These are phyloP conservation scores for Chlamydotis undulata DNA, from an alignment of 2,113 vertebrate species.

Conservation along the genomic window DNA sequence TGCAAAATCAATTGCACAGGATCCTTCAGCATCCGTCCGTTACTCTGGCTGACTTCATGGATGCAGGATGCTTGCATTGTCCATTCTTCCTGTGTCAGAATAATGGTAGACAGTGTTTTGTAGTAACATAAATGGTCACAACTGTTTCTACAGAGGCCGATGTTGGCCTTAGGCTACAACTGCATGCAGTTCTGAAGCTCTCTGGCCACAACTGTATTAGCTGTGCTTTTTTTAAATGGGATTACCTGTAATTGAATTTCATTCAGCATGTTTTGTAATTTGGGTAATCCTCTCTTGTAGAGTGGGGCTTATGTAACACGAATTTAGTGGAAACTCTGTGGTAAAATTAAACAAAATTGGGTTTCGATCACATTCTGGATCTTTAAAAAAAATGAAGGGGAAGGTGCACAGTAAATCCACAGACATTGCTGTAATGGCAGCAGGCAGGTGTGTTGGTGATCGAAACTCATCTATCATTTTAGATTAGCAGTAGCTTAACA, in stretches of 20 bases:
- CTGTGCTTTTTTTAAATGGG: background rate
- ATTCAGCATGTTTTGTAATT: background rate
- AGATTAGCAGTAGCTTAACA: background rate
- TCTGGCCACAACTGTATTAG: background rate
- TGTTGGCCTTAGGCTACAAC: background rate
- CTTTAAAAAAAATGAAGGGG: background rate
- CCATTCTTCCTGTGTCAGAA: background rate
- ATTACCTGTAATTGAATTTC: background rate
- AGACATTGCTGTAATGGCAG: background rate
- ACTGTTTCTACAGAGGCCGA: background rate
- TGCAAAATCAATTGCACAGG: background rate
- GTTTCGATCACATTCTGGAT: background rate
- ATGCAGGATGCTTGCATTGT: accelerated
- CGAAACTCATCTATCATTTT: accelerated
- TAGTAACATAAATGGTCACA: background rate
- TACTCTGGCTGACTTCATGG: background rate
- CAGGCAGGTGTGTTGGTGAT: background rate
- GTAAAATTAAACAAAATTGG: background rate
- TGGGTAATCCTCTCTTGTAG: background rate
- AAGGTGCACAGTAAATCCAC: background rate
- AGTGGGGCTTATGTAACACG: background rate
- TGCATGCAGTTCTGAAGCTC: background rate
- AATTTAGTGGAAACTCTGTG: background rate
- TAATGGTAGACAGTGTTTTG: background rate
- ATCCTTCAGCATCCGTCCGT: background rate